Base-by-base conservation (phyloP, 2,888 invertebrate genomes). In the Sialis fuliginosa region DNA sequence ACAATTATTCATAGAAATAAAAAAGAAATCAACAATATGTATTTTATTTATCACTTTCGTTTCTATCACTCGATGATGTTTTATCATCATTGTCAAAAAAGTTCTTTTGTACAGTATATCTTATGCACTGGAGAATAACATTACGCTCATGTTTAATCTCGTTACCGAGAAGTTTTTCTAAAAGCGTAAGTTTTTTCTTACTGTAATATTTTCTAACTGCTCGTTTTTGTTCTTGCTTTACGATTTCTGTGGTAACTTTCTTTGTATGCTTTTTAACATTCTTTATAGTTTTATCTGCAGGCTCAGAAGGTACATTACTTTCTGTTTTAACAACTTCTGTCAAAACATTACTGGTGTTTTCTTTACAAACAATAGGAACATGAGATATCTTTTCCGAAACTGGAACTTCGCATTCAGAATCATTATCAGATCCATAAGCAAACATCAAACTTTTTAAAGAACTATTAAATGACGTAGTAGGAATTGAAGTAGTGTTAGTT, bases 131-230 rank as follows among this genome's bases (percentile, higher is more conserved):
- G 33, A 90, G 70, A 44, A 93, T 71, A 42, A 85, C 69, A 65
- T 92, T 93, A 46, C 92, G 71, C 64, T 93, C 93, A 55, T 85
- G 83, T 51, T 79, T 70, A 54, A 93, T 87, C 61, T 91, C 87
- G 48, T 73, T 71, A 44, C 75, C 75, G 47, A 93, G 66, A 31
- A 93, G 63, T 59, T 77, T 81, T 55, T 81, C 76, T 45, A 86
- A 64, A 52, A 85, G 66, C 9, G 80, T 79, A 34, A 35, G 42
- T 42, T 6, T 13, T 40, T 37, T 45, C 10, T 48, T 48, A 5
- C 34, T n/a, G 6, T 45, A 35, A 7, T 39, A 39, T 41, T 51
- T 54, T 31, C 12, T 42, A 9, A 22, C 12, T 40, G 7, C 46
- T 48, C n/a, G 46, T 48, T 39, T 35, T 47, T 52, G 42, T 45